Percentiles rank a stretch among this genome's conserved stretches.
phyloP scores from a whole-genome alignment of 92 coral and sea anemone species.

The Siderastrea radians region DNA sequence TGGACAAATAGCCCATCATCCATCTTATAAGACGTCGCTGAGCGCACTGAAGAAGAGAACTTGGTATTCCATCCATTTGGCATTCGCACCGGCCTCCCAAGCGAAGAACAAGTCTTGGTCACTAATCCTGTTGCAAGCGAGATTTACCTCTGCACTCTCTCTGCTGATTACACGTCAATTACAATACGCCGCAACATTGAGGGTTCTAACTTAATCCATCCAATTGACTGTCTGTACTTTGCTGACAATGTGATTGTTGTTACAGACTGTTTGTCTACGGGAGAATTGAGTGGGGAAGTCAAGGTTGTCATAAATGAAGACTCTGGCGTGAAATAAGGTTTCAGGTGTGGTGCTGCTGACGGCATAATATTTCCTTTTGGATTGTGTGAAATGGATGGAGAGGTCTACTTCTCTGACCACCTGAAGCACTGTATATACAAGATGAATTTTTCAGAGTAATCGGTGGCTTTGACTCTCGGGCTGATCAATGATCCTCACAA shows the following conservation, averaged over 20 bases:
- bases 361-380: slow-evolving; percentile 34
- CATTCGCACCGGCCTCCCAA: slow-evolving; percentile 21
- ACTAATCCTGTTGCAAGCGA: background rate
- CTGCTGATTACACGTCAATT: slow-evolving; percentile 9
- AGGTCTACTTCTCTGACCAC: slow-evolving; percentile 1
- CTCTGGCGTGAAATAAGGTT: slow-evolving; percentile 33
- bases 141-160: slow-evolving; percentile 24
- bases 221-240: slow-evolving; percentile 41
- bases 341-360: slow-evolving; percentile 31
- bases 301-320: slow-evolving; percentile 23
- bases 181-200: background rate
- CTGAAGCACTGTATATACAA: slow-evolving; percentile 31
- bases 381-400: slow-evolving; percentile 38
- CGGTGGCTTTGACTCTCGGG: slow-evolving; percentile 39
- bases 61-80: slow-evolving; percentile 8
- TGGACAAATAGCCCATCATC: no score
- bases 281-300: slow-evolving; percentile 36
- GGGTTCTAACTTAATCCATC: background rate
- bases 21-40: no score
- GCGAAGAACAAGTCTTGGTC: background rate
- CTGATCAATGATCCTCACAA: background rate
- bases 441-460: slow-evolving; percentile 34
- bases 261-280: slow-evolving; percentile 32
- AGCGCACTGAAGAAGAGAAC: no score
- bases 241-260: slow-evolving; percentile 34